Evolutionary conservation across 2,888 invertebrate genomes (phyloP).

Genomic region (Colletes collaris): DNA sequence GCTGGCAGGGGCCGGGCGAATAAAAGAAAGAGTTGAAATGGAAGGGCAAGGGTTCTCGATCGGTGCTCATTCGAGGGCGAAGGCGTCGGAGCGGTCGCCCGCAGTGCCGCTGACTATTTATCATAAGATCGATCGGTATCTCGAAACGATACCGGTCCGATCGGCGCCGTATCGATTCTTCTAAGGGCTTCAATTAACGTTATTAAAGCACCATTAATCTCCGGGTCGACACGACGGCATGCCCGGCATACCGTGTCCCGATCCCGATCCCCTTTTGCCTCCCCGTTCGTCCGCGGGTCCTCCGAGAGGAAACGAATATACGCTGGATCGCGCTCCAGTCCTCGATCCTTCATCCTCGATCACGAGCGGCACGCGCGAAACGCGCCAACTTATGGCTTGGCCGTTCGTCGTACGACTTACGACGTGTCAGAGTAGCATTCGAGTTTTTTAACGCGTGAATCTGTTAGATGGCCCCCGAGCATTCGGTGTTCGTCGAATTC

Average conservation of each 20-base stretch:
- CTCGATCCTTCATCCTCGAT: conserved; percentile 52
- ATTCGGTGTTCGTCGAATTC: too few relatives aligned
- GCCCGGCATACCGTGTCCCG: conserved; percentile 73
- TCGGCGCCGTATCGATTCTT: conserved; percentile 81
- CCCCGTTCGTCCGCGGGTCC: conserved; percentile 40
- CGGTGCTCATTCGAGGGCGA: conserved; percentile 62
- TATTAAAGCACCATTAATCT: conserved; percentile 82
- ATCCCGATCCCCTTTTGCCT: conserved; percentile 59
- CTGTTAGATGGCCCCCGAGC: too few relatives aligned
- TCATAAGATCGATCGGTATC: conserved; percentile 82
- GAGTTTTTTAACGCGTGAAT: conserved; percentile 2
- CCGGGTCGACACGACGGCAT: conserved; percentile 75
- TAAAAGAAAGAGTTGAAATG: conserved; percentile 56
- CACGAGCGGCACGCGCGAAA: conserved; percentile 54
- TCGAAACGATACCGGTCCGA: conserved; percentile 78
- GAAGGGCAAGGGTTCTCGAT: conserved; percentile 63
- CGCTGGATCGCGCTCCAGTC: conserved; percentile 19
- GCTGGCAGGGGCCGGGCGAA: conserved; percentile 22
- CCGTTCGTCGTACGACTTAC: conserved; percentile 15
- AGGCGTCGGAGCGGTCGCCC: conserved; percentile 81
- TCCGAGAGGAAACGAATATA: conserved; percentile 48
- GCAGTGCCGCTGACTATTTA: conserved; percentile 82
- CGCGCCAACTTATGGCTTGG: conserved; percentile 26
- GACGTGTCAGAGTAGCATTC: conserved; percentile 19
- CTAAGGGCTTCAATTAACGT: conserved; percentile 83